Percentiles rank a stretch among this genome's conserved stretches.
phyloP scores from a whole-genome alignment of 2,888 invertebrate genomes.

The Conus canariensis region DNA sequence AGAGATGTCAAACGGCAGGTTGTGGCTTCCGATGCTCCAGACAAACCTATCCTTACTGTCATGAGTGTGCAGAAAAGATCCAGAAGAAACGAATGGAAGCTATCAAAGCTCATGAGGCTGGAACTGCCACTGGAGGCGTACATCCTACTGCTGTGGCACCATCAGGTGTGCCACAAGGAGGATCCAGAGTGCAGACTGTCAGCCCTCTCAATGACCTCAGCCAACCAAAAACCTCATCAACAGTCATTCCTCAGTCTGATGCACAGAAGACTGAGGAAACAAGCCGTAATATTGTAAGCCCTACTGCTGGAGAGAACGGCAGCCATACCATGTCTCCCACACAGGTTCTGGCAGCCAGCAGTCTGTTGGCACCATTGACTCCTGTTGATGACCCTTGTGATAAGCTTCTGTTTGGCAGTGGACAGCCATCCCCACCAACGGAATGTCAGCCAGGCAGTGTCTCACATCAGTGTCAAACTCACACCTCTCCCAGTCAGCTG shows the following conservation, averaged over 20 bases:
- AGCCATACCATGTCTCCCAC: constrained; percentile 2
- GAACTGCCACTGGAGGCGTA: too few relatives aligned
- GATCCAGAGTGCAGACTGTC: background rate
- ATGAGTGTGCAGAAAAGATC: constrained; percentile 57
- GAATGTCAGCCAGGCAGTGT: background rate
- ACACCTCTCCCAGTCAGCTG: background rate
- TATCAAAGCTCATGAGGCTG: background rate
- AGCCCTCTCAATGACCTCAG: constrained; percentile 3
- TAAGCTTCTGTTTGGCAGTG: constrained; percentile 35
- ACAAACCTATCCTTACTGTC: constrained; percentile 66
- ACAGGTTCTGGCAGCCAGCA: background rate
- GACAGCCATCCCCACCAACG: background rate
- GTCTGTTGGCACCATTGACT: constrained; percentile 20
- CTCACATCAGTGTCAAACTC: background rate
- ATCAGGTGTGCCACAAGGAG: background rate
- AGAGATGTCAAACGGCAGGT: constrained; percentile 56
- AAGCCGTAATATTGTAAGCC: too few relatives aligned
- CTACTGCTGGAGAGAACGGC: too few relatives aligned
- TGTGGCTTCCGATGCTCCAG: constrained; percentile 66
- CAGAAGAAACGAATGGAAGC: constrained; percentile 37
- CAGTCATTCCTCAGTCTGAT: too few relatives aligned
- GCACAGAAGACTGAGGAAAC: too few relatives aligned
- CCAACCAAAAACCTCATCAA: too few relatives aligned
- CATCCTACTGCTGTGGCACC: too few relatives aligned
- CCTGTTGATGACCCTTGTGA: constrained; percentile 27